phyloP scores from a whole-genome alignment of 2,888 invertebrate species.

The Cantharis rustica region DNA sequence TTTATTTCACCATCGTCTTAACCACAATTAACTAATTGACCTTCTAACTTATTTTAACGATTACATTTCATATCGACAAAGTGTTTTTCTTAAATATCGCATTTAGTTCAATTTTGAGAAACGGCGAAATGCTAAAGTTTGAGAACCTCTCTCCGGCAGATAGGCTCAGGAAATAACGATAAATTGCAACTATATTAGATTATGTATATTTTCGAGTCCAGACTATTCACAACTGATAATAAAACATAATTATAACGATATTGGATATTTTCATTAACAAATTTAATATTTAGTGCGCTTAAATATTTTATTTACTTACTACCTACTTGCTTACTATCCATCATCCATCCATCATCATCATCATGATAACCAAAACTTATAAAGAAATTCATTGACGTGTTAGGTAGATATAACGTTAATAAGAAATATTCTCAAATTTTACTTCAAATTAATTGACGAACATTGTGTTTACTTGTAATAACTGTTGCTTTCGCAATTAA shows the following conservation, averaged over 20 bases:
- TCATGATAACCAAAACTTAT: not conserved
- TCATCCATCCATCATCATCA: too few species aligned
- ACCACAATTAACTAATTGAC: not conserved
- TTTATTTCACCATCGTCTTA: not conserved
- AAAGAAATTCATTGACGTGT: not conserved
- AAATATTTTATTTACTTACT: not conserved
- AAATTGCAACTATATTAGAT: conserved; percentile 44
- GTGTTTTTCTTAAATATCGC: not conserved
- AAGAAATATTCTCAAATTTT: not conserved
- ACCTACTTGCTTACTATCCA: not conserved
- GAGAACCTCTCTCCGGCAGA: conserved; percentile 36
- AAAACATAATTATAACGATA: conserved; percentile 37
- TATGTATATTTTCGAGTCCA: conserved; percentile 38
- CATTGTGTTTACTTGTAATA: not conserved
- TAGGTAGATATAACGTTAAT: not conserved
- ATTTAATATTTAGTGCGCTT: not conserved
- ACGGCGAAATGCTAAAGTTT: conserved; percentile 29
- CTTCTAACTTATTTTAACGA: not conserved
- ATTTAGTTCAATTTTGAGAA: not conserved
- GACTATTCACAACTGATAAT: conserved; percentile 40
- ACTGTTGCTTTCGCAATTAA: not conserved
- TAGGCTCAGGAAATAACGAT: conserved; percentile 49
- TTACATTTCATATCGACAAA: not conserved
- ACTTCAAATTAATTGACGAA: not conserved
- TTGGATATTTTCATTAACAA: conserved; percentile 34